Conservation (phyloP, 1,140 invertebrate genomes). For the Coptotermes formosanus region DNA sequence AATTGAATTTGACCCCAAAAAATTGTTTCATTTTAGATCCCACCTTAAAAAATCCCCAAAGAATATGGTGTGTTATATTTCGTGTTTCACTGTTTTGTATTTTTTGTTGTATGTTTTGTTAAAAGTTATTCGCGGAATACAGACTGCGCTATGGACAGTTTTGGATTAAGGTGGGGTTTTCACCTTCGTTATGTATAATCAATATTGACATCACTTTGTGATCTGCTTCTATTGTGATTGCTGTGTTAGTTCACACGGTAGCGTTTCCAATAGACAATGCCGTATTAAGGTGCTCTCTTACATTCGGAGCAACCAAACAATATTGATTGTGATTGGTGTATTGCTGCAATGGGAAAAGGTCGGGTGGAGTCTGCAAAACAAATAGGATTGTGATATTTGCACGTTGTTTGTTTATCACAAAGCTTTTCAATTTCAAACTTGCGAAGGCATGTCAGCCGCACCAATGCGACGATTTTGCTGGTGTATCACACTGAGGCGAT, state of each 20-base stretch:
- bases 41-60: neutral
- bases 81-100: neutral
- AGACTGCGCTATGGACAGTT: neutral
- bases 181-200: neutral
- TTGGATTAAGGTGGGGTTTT: neutral
- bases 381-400: neutral
- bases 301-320: neutral
- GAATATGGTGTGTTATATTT: neutral
- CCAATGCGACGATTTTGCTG: too few species aligned
- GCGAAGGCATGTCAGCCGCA: too few species aligned
- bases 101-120: neutral
- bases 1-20: neutral
- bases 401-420: neutral
- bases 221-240: slow-evolving; percentile 29
- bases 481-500: too few species aligned
- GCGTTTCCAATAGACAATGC: neutral
- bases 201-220: slow-evolving; percentile 27
- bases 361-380: neutral
- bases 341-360: neutral
- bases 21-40: neutral
- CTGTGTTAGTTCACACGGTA: slow-evolving; percentile 24
- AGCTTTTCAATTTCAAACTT: neutral
- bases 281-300: neutral
- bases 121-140: neutral
- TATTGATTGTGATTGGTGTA: neutral